Evolutionary conservation across 2,888 invertebrate genomes (phyloP), one percentile per base, ranked within the genome.

Genomic region (Melipona beecheii): DNA sequence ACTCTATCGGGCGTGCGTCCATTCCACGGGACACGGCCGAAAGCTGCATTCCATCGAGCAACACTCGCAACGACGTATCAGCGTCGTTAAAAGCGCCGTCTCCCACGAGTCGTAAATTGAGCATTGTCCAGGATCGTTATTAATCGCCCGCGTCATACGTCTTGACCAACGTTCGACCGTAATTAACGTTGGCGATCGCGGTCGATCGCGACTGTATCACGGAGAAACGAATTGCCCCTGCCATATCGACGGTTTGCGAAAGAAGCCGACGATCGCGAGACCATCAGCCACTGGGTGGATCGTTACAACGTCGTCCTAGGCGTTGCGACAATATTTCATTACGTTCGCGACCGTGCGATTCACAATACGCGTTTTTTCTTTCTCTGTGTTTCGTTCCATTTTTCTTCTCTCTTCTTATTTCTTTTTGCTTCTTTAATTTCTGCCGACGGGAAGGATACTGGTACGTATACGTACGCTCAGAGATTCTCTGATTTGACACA

Each of bases 281-380:
- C 15, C 24, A 31, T 31, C 36, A 21, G 31, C 9, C 54, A 24
- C 60, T 66, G 43, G 43, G 31, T 49, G 27, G 36, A 52, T 79
- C 69, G 60, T 79, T 79, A n/a, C n/a, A 64, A 75, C 66, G 60
- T 27, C 69, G 54, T 49, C 15, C 62, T n/a, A 73, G 62, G 78
- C 56, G 62, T 43, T 72, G 36, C 68, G 31, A 74, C 56, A 73
- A 78, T 78, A 81, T 69, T 68, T 73, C 74, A 62, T 75, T 75
- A 56, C 31, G 73, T 81, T 58, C 60, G 15, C 69, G 58, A 69
- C 52, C 19, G 56, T 36, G 24, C 70, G n/a, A 70, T 70, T 70
- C 31, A 24, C 70, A 19, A 68, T 56, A 70, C 70, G 19, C 70
- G 24, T 49, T 58, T 9, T 36, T 6, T 9, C 31, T 4, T 31